Percentiles rank a stretch among this genome's conserved stretches.
phyloP scores from a whole-genome alignment of 2,888 invertebrate genomes.

The Keiferia lycopersicella region DNA sequence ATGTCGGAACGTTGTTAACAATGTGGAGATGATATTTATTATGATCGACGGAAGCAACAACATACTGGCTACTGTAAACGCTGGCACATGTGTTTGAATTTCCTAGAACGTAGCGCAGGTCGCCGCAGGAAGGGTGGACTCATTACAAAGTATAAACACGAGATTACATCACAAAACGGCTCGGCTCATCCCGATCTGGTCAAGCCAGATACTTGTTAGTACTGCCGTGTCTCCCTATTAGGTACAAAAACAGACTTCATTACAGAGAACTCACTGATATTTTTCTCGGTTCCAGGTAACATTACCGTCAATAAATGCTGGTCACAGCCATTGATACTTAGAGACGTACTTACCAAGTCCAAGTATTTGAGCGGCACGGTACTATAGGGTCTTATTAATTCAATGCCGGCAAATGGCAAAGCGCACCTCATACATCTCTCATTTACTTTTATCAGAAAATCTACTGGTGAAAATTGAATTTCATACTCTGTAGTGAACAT shows the following conservation, averaged over 20 bases:
- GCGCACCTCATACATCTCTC: background rate
- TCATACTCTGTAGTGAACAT: background rate
- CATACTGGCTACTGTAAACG: constrained; percentile 12
- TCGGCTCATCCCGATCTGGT: constrained; percentile 37
- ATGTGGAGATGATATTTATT: background rate
- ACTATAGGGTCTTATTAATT: no score
- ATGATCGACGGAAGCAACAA: constrained; percentile 2
- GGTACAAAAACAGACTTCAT: constrained; percentile 39
- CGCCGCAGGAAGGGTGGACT: constrained; percentile 55
- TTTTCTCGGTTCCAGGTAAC: constrained; percentile 10
- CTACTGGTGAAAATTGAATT: background rate
- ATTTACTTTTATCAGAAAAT: background rate
- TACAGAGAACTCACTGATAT: constrained; percentile 4
- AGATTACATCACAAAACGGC: constrained; percentile 47
- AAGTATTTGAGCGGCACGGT: background rate
- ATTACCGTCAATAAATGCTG: constrained; percentile 12
- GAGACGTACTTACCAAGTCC: background rate
- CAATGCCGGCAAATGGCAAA: background rate
- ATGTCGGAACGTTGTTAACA: background rate
- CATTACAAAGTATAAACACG: constrained; percentile 62
- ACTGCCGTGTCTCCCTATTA: constrained; percentile 35
- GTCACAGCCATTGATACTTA: constrained; percentile 14
- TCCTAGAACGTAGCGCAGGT: constrained; percentile 24
- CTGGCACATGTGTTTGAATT: constrained; percentile 16
- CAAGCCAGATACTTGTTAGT: constrained; percentile 40